These are phyloP conservation scores for Pampus argenteus DNA, from an alignment of 2,797 vertebrate species.

Conservation along the genomic window DNA sequence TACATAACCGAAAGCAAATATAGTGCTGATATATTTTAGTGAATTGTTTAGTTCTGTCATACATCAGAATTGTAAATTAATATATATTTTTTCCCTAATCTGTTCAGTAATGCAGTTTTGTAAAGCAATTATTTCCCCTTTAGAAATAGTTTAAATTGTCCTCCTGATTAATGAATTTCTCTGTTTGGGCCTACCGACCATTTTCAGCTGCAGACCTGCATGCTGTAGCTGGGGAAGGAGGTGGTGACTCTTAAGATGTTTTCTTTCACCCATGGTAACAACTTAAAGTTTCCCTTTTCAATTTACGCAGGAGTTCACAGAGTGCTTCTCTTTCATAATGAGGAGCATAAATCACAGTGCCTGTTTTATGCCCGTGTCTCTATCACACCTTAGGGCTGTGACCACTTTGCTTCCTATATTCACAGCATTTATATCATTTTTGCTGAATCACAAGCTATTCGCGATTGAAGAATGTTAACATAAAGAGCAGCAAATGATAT, in stretches of 20 bases:
- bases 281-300: constrained; percentile 20
- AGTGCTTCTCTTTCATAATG: neutral
- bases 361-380: constrained; percentile 13
- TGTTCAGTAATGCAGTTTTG: neutral
- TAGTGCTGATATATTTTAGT: neutral
- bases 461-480: constrained; percentile 57
- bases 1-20: neutral
- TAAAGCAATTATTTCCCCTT: neutral
- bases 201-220: neutral
- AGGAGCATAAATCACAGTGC: constrained; percentile 46
- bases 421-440: constrained; percentile 38
- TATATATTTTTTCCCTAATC: neutral
- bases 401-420: constrained; percentile 21
- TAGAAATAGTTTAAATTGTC: neutral
- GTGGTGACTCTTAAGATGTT: constrained; percentile 23
- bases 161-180: neutral
- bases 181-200: no score
- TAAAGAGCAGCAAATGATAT: constrained; percentile 51
- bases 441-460: constrained; percentile 27
- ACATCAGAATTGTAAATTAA: neutral
- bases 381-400: constrained; percentile 22
- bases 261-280: constrained; percentile 41
- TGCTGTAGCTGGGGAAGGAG: neutral
- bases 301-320: constrained; percentile 29
- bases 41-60: neutral